Evolutionary conservation across 1,140 invertebrate genomes (phyloP), one percentile per base, ranked within the genome.

Genomic region (Drosophila bocki): DNA sequence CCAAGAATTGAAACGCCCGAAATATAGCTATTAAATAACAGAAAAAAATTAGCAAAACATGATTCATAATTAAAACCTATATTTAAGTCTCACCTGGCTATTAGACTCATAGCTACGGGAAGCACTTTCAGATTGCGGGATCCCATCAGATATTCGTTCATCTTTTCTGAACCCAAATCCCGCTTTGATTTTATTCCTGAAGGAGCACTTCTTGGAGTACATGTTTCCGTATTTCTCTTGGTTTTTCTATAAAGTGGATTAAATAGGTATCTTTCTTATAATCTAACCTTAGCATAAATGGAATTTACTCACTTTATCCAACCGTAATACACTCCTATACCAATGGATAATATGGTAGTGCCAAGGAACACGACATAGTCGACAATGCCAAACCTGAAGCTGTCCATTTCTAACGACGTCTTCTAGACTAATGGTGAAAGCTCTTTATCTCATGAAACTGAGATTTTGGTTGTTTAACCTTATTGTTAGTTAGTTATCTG

Each of bases 1-100:
- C 97, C 97, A 11, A 98, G 93, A 60, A 99, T 95, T 7, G 97
- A 97, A 45, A 98, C 96, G 47, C 97, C 97, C 0, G 97, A 98
- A 91, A 98, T 96, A 91, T 97, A 98, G 82, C 96, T 97, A 80
- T 56, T 62, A 57, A 70, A 15, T 8, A 0, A 15, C 3, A 15
- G 0, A 71, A 71, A 61, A 63, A 58, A n/a, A 44, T 2, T 47
- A 59, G 6, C 47, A 29, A n/a, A 67, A 26, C 37, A 32, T 29
- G 44, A 7, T 32, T 7, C 17, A 19, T 9, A 11, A 17, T 12
- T 22, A 15, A 47, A 8, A 13, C 1, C 12, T 15, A 12, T 3
- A 47, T 13, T 26, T 8, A 15, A 8, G 22, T 15, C 45, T 93
- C 93, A 97, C 96, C 96, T 97, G 41, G 96, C 96, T 79, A 97